These are phyloP conservation scores for Dendronephthya gigantea DNA, from an alignment of 64 coral and sea anemone genomes.

Conservation along the genomic window DNA sequence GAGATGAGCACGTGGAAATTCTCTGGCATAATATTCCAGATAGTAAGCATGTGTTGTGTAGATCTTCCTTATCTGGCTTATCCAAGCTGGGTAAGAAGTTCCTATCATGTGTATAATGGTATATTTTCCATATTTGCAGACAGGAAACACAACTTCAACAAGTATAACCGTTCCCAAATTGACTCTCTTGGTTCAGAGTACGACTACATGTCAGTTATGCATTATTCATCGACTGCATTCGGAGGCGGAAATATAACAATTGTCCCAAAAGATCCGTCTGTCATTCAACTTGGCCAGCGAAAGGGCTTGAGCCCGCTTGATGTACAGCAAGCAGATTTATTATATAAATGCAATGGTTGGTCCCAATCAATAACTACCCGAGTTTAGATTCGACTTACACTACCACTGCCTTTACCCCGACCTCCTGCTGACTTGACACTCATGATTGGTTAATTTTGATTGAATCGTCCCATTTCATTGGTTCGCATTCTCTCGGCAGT, in stretches of 20 bases:
- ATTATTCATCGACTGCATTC: slow-evolving; percentile 71
- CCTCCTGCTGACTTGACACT: too few species aligned
- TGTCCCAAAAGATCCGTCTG: slow-evolving; percentile 41
- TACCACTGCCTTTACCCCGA: too few species aligned
- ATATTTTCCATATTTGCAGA: slow-evolving; percentile 20
- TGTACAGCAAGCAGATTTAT: slow-evolving; percentile 58
- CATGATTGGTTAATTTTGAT: too few species aligned
- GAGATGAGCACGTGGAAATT: slow-evolving; percentile 57
- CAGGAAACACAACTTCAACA: slow-evolving; percentile 59
- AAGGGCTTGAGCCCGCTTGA: slow-evolving; percentile 62
- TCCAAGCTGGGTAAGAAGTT: too few species aligned
- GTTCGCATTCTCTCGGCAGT: too few species aligned
- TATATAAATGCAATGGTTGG: slow-evolving; percentile 73
- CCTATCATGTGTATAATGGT: too few species aligned
- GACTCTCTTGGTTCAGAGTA: slow-evolving; percentile 61
- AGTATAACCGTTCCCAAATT: slow-evolving; percentile 59
- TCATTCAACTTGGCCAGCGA: slow-evolving; percentile 71
- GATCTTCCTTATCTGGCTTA: too few species aligned
- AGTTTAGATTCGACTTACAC: too few species aligned
- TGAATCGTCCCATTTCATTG: too few species aligned
- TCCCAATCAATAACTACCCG: too few species aligned
- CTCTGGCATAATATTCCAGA: slow-evolving; percentile 74
- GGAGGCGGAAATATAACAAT: slow-evolving; percentile 57
- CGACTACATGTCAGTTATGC: slow-evolving; percentile 73
- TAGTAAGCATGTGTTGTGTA: slow-evolving; percentile 9